phyloP scores from a whole-genome alignment of 2,888 invertebrate species.

The Penaeus monodon region DNA sequence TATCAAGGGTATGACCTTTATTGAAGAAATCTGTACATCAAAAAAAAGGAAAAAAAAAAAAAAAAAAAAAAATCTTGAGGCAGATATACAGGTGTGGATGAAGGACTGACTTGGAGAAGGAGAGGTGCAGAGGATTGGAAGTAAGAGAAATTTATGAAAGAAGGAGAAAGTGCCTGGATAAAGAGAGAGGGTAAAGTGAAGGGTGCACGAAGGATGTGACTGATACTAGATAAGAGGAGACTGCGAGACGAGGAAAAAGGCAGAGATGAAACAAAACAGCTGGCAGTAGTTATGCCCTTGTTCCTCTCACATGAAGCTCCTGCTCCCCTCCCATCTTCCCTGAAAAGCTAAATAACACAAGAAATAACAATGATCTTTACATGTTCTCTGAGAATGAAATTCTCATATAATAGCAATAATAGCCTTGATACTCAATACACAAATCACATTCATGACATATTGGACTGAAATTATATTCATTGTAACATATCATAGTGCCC shows the following conservation, averaged over 20 bases:
- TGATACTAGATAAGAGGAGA: neutral
- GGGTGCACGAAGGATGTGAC: neutral
- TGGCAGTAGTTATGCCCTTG: constrained; percentile 10
- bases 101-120: neutral
- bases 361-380: no score
- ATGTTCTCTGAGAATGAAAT: no score
- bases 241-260: neutral
- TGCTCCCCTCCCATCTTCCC: constrained; percentile 14
- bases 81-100: neutral
- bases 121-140: neutral
- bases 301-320: constrained; percentile 17
- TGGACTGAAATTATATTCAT: no score
- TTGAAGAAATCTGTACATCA: constrained; percentile 22
- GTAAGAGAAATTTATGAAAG: neutral
- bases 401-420: no score
- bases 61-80: neutral
- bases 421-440: no score
- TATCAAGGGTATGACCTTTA: constrained; percentile 17
- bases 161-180: no score
- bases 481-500: no score
- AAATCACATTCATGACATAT: no score
- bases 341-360: constrained; percentile 3
- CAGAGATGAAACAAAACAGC: constrained; percentile 7
- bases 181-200: no score
- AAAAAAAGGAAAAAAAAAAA: neutral